phyloP scores from a whole-genome alignment of 2,888 invertebrate species.

The Drosophila longiperda region DNA sequence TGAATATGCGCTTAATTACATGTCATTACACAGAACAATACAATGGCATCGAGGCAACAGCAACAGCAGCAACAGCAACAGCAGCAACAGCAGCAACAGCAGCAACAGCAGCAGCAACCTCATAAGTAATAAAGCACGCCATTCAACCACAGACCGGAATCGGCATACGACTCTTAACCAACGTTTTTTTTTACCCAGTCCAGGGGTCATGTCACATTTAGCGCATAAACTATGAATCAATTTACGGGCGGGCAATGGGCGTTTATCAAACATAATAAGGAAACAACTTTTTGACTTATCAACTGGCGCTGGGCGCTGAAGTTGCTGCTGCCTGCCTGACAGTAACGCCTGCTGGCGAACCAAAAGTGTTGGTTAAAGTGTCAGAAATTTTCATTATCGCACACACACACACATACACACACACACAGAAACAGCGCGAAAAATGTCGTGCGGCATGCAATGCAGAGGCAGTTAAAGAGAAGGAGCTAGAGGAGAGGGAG shows the following conservation, averaged over 20 bases:
- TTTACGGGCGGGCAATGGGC: constrained; percentile 70
- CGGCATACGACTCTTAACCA: constrained; percentile 27
- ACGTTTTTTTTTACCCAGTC: constrained; percentile 8
- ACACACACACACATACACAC: constrained; percentile 34
- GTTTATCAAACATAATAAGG: constrained; percentile 79
- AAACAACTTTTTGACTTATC: constrained; percentile 78
- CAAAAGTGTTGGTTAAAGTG: constrained; percentile 79
- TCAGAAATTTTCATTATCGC: constrained; percentile 81
- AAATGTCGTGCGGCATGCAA: constrained; percentile 80
- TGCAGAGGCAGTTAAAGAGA: constrained; percentile 52
- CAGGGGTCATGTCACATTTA: constrained; percentile 81
- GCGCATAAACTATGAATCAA: constrained; percentile 80
- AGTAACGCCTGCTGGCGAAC: constrained; percentile 68
- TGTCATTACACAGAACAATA: constrained; percentile 79
- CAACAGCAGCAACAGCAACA: constrained; percentile 25
- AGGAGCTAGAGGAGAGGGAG: constrained; percentile 40
- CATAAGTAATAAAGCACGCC: constrained; percentile 77
- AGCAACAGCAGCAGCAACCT: constrained; percentile 54
- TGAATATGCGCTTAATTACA: constrained; percentile 83
- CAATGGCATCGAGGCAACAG: constrained; percentile 33
- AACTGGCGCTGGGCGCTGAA: constrained; percentile 52
- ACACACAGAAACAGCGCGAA: constrained; percentile 44
- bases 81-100: constrained; percentile 44
- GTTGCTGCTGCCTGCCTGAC: constrained; percentile 55
- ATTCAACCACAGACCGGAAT: constrained; percentile 61